A percentile compares a stretch with the other conserved stretches of the same genome.
Conservation (phyloP, 2,888 invertebrate genomes). For the Geophilus truncorum region DNA sequence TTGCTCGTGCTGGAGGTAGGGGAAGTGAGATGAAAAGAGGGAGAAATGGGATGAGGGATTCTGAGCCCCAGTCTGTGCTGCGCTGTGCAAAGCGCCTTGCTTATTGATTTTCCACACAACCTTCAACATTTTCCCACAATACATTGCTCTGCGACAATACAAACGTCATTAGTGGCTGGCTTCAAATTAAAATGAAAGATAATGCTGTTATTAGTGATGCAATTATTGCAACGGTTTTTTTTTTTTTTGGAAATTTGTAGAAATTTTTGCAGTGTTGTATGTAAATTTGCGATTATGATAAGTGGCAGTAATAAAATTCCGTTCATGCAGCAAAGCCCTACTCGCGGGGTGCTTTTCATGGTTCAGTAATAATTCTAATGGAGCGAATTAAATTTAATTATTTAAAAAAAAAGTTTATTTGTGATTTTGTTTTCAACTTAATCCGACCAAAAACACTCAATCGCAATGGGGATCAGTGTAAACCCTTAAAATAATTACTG, state of each 20-base stretch:
- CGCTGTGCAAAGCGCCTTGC: background rate
- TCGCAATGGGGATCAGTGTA: too few species aligned
- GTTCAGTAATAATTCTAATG: too few species aligned
- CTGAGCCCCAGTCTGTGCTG: background rate
- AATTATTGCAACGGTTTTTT: too few species aligned
- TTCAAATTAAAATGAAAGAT: background rate
- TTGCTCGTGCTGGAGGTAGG: background rate
- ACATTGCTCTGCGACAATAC: background rate
- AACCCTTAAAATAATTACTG: too few species aligned
- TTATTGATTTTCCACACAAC: slow-evolving; percentile 8
- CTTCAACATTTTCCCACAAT: background rate
- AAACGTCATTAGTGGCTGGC: background rate
- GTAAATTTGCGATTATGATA: background rate
- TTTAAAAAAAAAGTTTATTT: too few species aligned
- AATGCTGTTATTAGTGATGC: too few species aligned
- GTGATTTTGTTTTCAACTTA: too few species aligned
- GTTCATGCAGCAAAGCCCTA: background rate
- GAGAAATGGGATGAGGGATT: background rate
- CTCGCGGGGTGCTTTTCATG: background rate
- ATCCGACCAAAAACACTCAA: too few species aligned
- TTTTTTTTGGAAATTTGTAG: too few species aligned
- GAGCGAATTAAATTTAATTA: too few species aligned
- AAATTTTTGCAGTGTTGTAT: background rate
- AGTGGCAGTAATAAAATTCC: background rate
- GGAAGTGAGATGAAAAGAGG: background rate